phyloP scores from a whole-genome alignment of 1,140 invertebrate genomes.

The Drosophila triauraria region DNA sequence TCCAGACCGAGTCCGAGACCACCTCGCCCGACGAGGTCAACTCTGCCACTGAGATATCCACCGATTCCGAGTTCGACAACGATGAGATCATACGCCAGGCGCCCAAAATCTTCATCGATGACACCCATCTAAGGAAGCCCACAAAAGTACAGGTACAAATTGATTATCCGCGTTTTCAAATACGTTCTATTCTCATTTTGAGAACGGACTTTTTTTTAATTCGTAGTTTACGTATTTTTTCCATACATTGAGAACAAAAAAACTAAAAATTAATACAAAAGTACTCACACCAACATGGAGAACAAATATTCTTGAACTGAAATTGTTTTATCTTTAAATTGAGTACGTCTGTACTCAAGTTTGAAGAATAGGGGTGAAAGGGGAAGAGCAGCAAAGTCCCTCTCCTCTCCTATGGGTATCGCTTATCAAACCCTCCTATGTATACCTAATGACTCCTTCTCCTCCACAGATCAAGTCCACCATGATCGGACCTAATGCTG shows the following conservation, averaged over 20 bases:
- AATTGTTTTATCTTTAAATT: too few relatives aligned
- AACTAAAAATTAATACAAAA: too few relatives aligned
- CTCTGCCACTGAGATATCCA: constrained; percentile 95
- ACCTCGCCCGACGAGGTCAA: constrained; percentile 90
- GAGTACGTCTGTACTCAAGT: too few relatives aligned
- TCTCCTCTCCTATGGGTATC: constrained; percentile 36
- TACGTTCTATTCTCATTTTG: too few relatives aligned
- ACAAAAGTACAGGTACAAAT: constrained; percentile 87
- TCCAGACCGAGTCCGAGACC: constrained; percentile 90
- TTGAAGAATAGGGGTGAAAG: too few relatives aligned
- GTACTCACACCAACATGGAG: too few relatives aligned
- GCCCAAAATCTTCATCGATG: constrained; percentile 89
- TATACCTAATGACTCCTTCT: not conserved
- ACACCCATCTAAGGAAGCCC: constrained; percentile 84
- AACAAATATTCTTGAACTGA: too few relatives aligned
- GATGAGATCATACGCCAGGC: constrained; percentile 90
- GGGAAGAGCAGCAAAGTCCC: too few relatives aligned
- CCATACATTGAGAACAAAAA: too few relatives aligned
- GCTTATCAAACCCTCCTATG: rapidly evolving
- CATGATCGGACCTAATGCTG: constrained; percentile 63
- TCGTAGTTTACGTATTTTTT: too few relatives aligned
- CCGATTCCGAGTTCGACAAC: constrained; percentile 95
- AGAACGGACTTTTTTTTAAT: too few relatives aligned
- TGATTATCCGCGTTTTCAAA: too few relatives aligned
- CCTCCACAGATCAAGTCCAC: constrained; percentile 71